phyloP scores from a whole-genome alignment of 2,888 invertebrate species.

The Phaonia tiefii region DNA sequence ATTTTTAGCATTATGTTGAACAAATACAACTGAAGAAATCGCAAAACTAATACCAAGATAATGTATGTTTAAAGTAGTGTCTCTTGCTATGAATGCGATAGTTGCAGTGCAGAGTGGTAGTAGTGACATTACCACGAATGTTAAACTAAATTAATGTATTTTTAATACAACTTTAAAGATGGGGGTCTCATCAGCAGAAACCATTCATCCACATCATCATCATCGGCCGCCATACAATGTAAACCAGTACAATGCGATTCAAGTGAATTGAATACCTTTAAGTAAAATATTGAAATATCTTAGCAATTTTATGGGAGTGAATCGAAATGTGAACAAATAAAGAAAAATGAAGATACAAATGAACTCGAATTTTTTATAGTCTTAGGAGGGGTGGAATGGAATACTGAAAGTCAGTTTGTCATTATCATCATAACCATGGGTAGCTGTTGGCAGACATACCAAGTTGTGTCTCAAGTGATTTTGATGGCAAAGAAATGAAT shows the following conservation, averaged over 20 bases:
- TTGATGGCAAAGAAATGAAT: slow-evolving; percentile 15
- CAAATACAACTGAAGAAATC: slow-evolving; percentile 31
- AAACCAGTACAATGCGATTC: background rate
- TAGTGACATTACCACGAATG: too few relatives aligned
- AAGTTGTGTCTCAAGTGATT: slow-evolving; percentile 17
- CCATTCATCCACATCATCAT: slow-evolving; percentile 5
- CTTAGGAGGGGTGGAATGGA: background rate
- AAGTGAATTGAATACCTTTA: background rate
- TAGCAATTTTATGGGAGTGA: background rate
- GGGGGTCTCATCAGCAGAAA: background rate
- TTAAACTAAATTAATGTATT: slow-evolving; percentile 29
- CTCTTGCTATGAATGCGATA: too few relatives aligned
- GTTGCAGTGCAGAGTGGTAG: too few relatives aligned
- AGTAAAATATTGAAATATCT: background rate
- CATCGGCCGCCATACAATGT: background rate
- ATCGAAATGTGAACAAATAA: background rate
- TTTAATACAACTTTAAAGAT: slow-evolving; percentile 17
- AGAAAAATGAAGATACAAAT: background rate
- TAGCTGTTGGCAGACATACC: slow-evolving; percentile 3
- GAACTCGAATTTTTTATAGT: background rate
- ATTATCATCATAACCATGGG: background rate
- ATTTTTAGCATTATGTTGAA: slow-evolving; percentile 44
- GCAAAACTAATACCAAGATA: background rate
- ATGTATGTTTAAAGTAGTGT: too few relatives aligned
- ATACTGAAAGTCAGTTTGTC: slow-evolving; percentile 17